Conservation (phyloP, 2,888 invertebrate genomes). For the Cetonia aurata region DNA sequence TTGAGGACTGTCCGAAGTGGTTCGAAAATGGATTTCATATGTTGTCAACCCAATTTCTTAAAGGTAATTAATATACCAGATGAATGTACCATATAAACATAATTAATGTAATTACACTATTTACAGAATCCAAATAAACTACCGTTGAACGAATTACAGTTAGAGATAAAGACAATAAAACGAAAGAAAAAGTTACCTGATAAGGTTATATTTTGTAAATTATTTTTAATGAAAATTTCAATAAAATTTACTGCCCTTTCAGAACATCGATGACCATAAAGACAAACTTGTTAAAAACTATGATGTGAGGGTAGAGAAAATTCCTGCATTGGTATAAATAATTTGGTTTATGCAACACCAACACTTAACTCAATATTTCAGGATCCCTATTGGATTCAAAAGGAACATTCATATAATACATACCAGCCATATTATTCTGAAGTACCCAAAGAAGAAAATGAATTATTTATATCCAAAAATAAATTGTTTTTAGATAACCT, state of each 20-base stretch:
- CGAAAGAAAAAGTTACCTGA: constrained; percentile 50
- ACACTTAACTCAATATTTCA: constrained; percentile 31
- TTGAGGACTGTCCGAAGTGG: no score
- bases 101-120: constrained; percentile 22
- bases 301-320: constrained; percentile 56
- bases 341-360: constrained; percentile 3
- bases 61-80: constrained; percentile 51
- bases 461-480: constrained; percentile 57
- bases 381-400: constrained; percentile 58
- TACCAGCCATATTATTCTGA: constrained; percentile 60
- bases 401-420: constrained; percentile 53
- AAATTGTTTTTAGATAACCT: constrained; percentile 57
- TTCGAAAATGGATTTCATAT: constrained; percentile 48
- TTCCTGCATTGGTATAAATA: constrained; percentile 59
- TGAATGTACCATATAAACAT: constrained; percentile 23
- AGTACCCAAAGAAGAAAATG: constrained; percentile 57
- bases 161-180: constrained; percentile 57
- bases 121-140: constrained; percentile 72
- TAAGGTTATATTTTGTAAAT: constrained; percentile 30
- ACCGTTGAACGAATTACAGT: constrained; percentile 68
- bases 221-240: not conserved
- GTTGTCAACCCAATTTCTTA: constrained; percentile 54
- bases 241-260: constrained; percentile 44
- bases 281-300: constrained; percentile 53
- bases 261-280: constrained; percentile 54